Percentiles rank a stretch among this genome's conserved stretches.
Conservation (phyloP, 1,140 invertebrate species). For the Tetragnatha versicolor region DNA sequence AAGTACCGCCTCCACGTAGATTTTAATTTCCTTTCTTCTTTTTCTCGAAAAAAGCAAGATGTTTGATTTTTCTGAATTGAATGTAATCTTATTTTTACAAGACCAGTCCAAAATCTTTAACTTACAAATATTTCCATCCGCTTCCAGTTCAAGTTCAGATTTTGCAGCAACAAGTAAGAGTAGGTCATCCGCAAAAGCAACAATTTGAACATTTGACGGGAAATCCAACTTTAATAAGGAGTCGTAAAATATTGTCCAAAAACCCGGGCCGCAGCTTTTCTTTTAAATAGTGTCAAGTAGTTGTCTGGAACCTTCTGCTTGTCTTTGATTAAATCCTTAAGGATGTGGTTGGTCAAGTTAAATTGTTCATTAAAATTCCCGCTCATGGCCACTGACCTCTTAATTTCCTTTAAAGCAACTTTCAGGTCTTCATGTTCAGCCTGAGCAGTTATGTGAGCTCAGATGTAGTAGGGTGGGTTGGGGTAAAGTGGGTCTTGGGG, state of each 20-base stretch:
- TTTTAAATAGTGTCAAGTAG: no score
- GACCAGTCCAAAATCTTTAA: neutral
- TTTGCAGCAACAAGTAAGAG: slow-evolving; percentile 6
- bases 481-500: no score
- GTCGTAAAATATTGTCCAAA: no score
- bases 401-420: no score
- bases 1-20: neutral
- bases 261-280: neutral
- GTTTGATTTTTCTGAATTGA: neutral
- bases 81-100: neutral
- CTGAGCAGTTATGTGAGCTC: no score
- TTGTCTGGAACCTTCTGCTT: no score
- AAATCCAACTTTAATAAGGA: neutral
- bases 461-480: no score
- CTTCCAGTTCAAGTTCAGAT: neutral
- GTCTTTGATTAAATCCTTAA: no score
- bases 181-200: slow-evolving; percentile 23
- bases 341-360: no score
- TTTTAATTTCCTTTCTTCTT: neutral
- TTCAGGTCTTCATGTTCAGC: no score
- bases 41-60: neutral
- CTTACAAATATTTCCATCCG: neutral
- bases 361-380: no score
- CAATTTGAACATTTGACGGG: neutral
- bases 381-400: no score